A percentile compares a stretch with the other conserved stretches of the same genome.
phyloP scores from a whole-genome alignment of 1,140 invertebrate genomes.

The Drosophila setifemur region DNA sequence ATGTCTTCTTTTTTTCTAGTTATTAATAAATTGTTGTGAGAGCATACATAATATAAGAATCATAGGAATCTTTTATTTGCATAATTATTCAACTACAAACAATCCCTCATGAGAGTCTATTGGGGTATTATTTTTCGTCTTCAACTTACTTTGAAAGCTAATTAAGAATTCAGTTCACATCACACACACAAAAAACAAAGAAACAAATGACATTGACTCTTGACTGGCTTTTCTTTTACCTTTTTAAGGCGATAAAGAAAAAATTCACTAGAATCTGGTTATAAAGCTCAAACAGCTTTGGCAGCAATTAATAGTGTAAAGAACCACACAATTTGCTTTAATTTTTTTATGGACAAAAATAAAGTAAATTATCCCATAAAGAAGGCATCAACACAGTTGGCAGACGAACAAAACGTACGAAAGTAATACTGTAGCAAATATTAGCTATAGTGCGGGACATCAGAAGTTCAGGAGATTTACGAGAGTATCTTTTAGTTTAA shows the following conservation, averaged over 20 bases:
- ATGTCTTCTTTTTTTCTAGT: too few relatives aligned
- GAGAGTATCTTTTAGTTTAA: constrained; percentile 26
- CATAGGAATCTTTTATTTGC: constrained; percentile 4
- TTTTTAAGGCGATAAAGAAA: background rate
- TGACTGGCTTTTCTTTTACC: constrained; percentile 1
- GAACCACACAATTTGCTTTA: constrained; percentile 28
- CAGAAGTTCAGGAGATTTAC: constrained; percentile 29
- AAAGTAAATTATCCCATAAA: constrained; percentile 37
- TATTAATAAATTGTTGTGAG: constrained; percentile 3
- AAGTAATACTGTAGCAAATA: constrained; percentile 9
- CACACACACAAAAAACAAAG: constrained; percentile 33
- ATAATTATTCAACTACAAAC: constrained; percentile 10
- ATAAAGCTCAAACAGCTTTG: constrained; percentile 5
- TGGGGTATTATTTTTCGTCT: background rate
- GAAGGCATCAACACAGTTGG: background rate
- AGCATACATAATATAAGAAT: background rate
- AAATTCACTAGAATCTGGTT: constrained; percentile 27
- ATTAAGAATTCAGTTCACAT: constrained; percentile 47
- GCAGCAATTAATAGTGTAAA: constrained; percentile 36
- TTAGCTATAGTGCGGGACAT: constrained; percentile 1
- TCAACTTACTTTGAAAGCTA: constrained; percentile 20
- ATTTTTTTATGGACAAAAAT: constrained; percentile 32
- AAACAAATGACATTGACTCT: constrained; percentile 41
- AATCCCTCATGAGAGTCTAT: constrained; percentile 7
- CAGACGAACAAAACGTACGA: constrained; percentile 5